A percentile compares a stretch with the other conserved stretches of the same genome.
Evolutionary conservation across 2,888 invertebrate species (phyloP).

Genomic region (Mechanitis messenoides): DNA sequence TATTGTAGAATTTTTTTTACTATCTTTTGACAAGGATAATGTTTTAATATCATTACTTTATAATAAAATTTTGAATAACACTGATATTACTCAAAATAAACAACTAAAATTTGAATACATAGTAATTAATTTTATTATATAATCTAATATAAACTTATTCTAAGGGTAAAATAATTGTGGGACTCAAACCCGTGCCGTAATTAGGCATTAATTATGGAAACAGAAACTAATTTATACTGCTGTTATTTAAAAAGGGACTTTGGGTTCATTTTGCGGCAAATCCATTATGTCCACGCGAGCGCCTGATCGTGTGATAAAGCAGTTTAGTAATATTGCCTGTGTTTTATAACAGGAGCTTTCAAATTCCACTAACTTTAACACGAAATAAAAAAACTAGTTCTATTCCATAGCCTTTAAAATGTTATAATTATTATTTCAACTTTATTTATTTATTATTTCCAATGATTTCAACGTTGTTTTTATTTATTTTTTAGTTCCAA

Average conservation of each 20-base stretch:
- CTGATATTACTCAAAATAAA: too few species aligned
- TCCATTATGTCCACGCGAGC: slow-evolving; percentile 41
- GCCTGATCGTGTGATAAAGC: slow-evolving; percentile 39
- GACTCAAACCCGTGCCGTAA: slow-evolving; percentile 4
- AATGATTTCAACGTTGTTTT: too few species aligned
- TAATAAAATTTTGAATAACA: too few species aligned
- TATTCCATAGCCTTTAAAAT: not conserved
- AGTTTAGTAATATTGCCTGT: slow-evolving; percentile 26
- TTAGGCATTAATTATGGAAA: slow-evolving; percentile 9
- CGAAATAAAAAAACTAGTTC: not conserved
- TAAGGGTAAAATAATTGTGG: not conserved
- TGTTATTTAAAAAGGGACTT: slow-evolving; percentile 25
- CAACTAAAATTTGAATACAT: too few species aligned
- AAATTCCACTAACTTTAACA: not conserved
- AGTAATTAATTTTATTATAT: not conserved
- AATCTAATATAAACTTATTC: not conserved
- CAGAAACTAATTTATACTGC: slow-evolving; percentile 14
- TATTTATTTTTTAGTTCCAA: too few species aligned
- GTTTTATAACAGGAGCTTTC: slow-evolving; percentile 26
- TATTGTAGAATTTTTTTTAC: too few species aligned
- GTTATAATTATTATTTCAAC: not conserved
- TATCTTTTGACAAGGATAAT: too few species aligned
- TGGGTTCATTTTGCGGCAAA: slow-evolving; percentile 27
- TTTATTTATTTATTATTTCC: too few species aligned
- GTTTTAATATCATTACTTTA: too few species aligned